A percentile compares a stretch with the other conserved stretches of the same genome.
Conservation (phyloP, 2,888 invertebrate species). For the Scaeva pyrastri region DNA sequence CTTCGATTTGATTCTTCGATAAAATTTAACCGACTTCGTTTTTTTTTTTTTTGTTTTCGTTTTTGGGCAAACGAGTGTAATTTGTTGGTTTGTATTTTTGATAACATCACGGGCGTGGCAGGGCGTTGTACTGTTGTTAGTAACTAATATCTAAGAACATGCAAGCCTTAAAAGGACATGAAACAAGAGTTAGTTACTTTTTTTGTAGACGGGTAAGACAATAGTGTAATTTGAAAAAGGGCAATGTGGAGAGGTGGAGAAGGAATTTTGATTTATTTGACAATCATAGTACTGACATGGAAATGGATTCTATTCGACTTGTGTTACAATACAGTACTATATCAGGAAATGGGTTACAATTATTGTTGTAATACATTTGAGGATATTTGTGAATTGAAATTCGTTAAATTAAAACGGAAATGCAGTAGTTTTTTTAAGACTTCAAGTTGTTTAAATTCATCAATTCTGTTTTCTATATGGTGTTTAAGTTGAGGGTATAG, state of each 20-base stretch:
- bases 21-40: conserved; percentile 70
- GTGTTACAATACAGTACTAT: too few relatives aligned
- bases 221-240: conserved; percentile 7
- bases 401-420: too few relatives aligned
- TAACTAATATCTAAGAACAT: conserved; percentile 32
- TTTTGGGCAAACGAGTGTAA: conserved; percentile 38
- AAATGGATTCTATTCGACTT: too few relatives aligned
- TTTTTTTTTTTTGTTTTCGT: conserved; percentile 39
- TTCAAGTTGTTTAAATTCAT: too few relatives aligned
- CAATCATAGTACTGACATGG: background rate
- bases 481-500: too few relatives aligned
- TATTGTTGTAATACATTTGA: too few relatives aligned
- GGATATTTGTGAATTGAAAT: too few relatives aligned
- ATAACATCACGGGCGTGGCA: conserved; percentile 54
- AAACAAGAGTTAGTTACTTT: background rate
- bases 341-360: too few relatives aligned
- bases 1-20: conserved; percentile 68
- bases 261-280: conserved; percentile 22
- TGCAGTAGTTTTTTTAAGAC: too few relatives aligned
- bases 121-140: conserved; percentile 29
- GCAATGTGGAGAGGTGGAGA: background rate
- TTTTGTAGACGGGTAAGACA: background rate
- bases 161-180: conserved; percentile 8
- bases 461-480: too few relatives aligned
- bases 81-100: conserved; percentile 49